These are phyloP conservation scores for Eudyptes chrysolophus DNA, from an alignment of 2,113 vertebrate species.

Conservation along the genomic window DNA sequence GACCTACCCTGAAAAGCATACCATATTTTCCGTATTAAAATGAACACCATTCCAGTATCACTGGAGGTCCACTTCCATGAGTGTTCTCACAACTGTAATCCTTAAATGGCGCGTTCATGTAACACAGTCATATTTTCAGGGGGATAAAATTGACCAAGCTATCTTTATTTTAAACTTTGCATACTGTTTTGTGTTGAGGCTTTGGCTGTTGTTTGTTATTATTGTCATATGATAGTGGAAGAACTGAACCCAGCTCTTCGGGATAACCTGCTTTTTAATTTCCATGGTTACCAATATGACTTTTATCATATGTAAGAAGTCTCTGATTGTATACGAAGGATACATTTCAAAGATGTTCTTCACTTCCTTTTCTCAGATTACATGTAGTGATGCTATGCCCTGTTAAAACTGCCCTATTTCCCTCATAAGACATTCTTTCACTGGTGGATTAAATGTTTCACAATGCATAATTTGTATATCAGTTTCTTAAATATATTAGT, in stretches of 20 bases:
- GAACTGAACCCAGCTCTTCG: not conserved
- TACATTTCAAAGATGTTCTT: not conserved
- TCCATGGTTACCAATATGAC: not conserved
- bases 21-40: not conserved
- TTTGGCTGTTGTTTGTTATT: not conserved
- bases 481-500: not conserved
- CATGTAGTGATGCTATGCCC: not conserved
- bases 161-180: not conserved
- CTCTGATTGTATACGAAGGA: not conserved
- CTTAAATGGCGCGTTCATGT: not conserved
- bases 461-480: not conserved
- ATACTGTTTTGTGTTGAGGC: not conserved
- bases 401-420: not conserved
- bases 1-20: not conserved
- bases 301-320: not conserved
- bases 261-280: not conserved
- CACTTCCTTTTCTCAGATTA: not conserved
- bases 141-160: not conserved
- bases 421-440: not conserved
- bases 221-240: not conserved
- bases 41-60: too few relatives aligned
- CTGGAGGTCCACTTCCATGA: not conserved
- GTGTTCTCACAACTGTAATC: not conserved
- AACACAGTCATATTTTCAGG: not conserved
- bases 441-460: not conserved